A percentile compares a stretch with the other conserved stretches of the same genome.
These are phyloP conservation scores for Cinclus cinclus DNA, from an alignment of 2,113 vertebrate species.

Conservation along the genomic window DNA sequence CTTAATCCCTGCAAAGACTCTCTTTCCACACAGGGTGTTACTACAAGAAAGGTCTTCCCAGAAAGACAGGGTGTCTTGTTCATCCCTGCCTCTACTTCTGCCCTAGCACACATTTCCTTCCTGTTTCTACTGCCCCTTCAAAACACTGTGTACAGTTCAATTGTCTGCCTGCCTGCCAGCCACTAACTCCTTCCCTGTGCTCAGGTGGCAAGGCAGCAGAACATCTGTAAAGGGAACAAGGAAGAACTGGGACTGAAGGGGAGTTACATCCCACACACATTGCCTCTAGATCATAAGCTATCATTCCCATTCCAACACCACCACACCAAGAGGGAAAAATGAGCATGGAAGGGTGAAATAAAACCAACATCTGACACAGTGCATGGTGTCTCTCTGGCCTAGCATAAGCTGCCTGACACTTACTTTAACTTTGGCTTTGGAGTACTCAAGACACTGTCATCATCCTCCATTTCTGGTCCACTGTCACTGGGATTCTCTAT, in stretches of 20 bases:
- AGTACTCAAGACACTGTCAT: constrained; percentile 95
- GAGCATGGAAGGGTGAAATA: not conserved
- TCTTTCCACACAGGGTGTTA: not conserved
- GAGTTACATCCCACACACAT: not conserved
- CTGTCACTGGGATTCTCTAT: constrained; percentile 97
- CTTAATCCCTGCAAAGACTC: not conserved
- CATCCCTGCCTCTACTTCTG: not conserved
- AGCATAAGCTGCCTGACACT: not conserved
- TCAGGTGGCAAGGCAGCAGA: not conserved
- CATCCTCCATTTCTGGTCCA: constrained; percentile 92
- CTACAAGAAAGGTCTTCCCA: not conserved
- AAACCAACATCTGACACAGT: not conserved
- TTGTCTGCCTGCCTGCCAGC: not conserved
- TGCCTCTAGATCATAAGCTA: not conserved
- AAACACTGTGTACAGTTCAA: not conserved
- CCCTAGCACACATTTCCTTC: not conserved
- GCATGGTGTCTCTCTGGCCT: not conserved
- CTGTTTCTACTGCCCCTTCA: not conserved
- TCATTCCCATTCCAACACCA: not conserved
- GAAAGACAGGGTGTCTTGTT: not conserved
- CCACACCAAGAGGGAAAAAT: accelerated
- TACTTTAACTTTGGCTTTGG: constrained; percentile 96
- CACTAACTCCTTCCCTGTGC: not conserved
- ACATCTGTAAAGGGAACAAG: not conserved
- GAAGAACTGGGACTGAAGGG: not conserved